A percentile compares a stretch with the other conserved stretches of the same genome.
These are phyloP conservation scores for Thymelicus acteon DNA, from an alignment of 2,888 invertebrate species.

Conservation along the genomic window DNA sequence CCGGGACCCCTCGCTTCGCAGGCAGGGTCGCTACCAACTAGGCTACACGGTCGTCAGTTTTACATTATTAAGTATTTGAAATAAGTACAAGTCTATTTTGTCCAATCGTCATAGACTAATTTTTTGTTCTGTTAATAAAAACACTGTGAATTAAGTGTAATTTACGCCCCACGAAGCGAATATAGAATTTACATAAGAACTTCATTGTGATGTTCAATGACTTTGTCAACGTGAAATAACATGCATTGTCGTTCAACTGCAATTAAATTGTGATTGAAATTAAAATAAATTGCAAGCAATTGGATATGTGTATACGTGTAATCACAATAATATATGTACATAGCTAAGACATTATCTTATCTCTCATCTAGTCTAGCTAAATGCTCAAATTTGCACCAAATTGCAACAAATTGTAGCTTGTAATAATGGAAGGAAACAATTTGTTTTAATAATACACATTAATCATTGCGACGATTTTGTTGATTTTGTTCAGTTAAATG, in stretches of 20 bases:
- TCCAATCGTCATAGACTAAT: background rate
- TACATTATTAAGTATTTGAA: too few relatives aligned
- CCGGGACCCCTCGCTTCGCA: too few relatives aligned
- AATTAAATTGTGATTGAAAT: background rate
- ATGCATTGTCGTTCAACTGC: background rate
- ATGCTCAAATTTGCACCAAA: constrained; percentile 20
- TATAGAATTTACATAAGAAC: background rate
- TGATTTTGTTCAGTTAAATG: background rate
- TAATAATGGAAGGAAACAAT: constrained; percentile 31
- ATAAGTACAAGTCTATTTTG: too few relatives aligned
- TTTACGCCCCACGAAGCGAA: background rate
- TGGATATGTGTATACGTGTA: background rate
- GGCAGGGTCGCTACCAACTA: too few relatives aligned
- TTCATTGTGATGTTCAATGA: background rate
- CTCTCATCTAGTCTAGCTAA: constrained; percentile 21
- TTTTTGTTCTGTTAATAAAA: background rate
- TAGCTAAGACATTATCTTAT: constrained; percentile 9
- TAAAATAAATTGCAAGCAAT: constrained; percentile 2
- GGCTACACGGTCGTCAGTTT: background rate
- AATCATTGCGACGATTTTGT: constrained; percentile 18
- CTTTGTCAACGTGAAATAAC: background rate
- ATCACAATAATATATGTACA: background rate
- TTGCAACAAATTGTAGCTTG: constrained; percentile 2
- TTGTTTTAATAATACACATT: constrained; percentile 29
- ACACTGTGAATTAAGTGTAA: background rate